A percentile compares a stretch with the other conserved stretches of the same genome.
Conservation (phyloP, 2,113 vertebrate species). For the Parotia lawesii region DNA sequence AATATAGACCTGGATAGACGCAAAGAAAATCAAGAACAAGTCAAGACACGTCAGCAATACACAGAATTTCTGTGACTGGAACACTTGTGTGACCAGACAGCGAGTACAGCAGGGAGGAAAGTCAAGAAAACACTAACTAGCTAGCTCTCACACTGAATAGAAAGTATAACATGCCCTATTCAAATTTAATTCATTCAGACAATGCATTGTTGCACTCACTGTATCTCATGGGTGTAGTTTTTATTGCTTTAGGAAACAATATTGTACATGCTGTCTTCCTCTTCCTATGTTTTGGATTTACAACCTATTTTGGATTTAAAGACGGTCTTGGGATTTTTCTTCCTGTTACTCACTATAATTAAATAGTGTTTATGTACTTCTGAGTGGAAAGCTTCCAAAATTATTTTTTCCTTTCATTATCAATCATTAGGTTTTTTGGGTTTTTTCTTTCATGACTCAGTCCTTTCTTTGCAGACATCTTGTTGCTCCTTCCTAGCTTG, state of each 20-base stretch:
- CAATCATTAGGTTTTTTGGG: neutral
- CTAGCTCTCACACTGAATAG: neutral
- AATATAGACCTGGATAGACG: neutral
- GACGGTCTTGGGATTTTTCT: constrained; percentile 40
- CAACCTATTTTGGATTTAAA: constrained; percentile 25
- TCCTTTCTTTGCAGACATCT: neutral
- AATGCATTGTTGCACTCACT: neutral
- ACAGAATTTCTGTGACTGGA: neutral
- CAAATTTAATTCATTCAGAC: neutral
- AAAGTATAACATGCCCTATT: neutral
- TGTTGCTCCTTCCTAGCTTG: neutral
- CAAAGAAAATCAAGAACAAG: neutral
- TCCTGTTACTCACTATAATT: constrained; percentile 37
- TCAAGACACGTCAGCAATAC: neutral
- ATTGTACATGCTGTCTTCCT: constrained; percentile 30
- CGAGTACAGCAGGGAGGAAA: neutral
- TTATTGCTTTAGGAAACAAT: constrained; percentile 54
- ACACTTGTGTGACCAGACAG: neutral
- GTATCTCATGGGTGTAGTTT: constrained; percentile 20
- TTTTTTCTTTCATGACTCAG: neutral
- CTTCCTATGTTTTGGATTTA: constrained; percentile 24
- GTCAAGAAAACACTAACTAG: neutral
- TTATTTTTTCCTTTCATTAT: neutral
- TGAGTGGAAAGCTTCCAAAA: neutral
- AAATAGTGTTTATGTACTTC: neutral